These are phyloP conservation scores for Aspidiotus rigidus DNA, from an alignment of 2,888 invertebrate species.

Conservation along the genomic window DNA sequence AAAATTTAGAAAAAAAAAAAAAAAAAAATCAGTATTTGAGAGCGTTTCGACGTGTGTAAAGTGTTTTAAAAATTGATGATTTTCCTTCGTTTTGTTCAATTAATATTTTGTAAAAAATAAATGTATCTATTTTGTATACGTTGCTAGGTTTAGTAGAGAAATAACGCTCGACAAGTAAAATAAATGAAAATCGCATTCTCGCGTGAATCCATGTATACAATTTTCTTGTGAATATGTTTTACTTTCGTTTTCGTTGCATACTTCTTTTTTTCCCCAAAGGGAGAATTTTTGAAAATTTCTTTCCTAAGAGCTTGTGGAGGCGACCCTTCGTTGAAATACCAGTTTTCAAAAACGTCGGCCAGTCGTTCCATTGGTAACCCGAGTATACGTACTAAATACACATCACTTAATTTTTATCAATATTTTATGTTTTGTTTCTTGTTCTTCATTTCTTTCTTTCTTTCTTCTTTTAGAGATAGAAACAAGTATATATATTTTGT, in stretches of 20 bases:
- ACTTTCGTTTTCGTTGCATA: constrained; percentile 28
- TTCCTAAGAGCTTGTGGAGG: constrained; percentile 28
- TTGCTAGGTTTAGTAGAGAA: constrained; percentile 6
- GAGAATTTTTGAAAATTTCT: not conserved
- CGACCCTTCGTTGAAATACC: constrained; percentile 25
- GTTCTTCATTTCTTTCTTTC: too few species aligned
- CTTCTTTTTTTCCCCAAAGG: constrained; percentile 2
- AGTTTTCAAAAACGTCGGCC: constrained; percentile 25
- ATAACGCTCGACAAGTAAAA: not conserved
- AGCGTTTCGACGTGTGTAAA: constrained; percentile 3
- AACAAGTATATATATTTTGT: too few species aligned
- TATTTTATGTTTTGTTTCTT: not conserved
- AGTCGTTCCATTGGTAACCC: constrained; percentile 28
- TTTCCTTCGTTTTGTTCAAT: not conserved
- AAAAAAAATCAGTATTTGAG: not conserved
- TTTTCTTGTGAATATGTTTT: constrained; percentile 9
- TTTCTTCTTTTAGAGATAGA: too few species aligned
- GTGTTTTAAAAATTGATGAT: not conserved
- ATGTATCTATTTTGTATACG: constrained; percentile 11
- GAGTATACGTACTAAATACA: constrained; percentile 32
- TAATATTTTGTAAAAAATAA: not conserved
- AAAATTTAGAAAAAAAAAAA: too few species aligned
- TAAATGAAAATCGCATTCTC: not conserved
- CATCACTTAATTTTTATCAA: constrained; percentile 30
- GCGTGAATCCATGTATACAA: constrained; percentile 1